Base-by-base conservation (phyloP, 37 sponge, comb jelly and placozoan genomes). In the Chondrosia reniformis region DNA sequence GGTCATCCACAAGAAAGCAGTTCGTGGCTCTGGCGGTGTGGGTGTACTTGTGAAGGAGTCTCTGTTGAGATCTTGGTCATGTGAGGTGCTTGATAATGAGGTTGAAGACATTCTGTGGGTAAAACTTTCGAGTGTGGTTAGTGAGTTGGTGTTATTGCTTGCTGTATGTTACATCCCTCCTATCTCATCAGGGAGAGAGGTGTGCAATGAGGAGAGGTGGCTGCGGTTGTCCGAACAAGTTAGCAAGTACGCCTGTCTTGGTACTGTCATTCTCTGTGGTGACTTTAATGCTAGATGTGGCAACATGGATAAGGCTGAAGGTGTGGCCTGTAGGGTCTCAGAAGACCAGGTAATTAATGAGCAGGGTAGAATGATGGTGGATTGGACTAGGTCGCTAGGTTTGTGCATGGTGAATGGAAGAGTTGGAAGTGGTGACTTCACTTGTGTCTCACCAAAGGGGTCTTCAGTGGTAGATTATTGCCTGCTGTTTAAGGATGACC, bases 111-210 rank as follows among this genome's bases (percentile, higher is more conserved):
- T 31, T 12, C 17, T 66, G 7, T 66, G 67, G 67, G 5, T 66
- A 19, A 12, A 31, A 5, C 7, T 66, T 7, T 36, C 32, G 7
- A 37, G 67, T 19, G 3, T 19, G 7, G 17, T 8, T 8, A 19
- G 7, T 5, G 8, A 19, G 5, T 12, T 40, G 9, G 33, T 31
- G 6, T 5, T 66, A 6, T 5, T 66, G 33, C 8, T 66, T 5
- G 67, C 67, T 5, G 67, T 66, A 5, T 66, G 67, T 36, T 66
- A 66, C 67, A 7, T 66, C 4, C 67, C 67, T 66, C 67, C 67
- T 4, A 31, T 66, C 9, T 32, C 33, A 9, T 66, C 38, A 19
- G 9, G 67, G 15, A 66, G 67, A 66, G 67, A 36, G 4, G 67
- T 66, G 22, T 36, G 36, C 36, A 19, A 37, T 8, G 32, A 33